Evolutionary conservation across 2,113 vertebrate genomes (phyloP).

Genomic region (Serinus canaria): DNA sequence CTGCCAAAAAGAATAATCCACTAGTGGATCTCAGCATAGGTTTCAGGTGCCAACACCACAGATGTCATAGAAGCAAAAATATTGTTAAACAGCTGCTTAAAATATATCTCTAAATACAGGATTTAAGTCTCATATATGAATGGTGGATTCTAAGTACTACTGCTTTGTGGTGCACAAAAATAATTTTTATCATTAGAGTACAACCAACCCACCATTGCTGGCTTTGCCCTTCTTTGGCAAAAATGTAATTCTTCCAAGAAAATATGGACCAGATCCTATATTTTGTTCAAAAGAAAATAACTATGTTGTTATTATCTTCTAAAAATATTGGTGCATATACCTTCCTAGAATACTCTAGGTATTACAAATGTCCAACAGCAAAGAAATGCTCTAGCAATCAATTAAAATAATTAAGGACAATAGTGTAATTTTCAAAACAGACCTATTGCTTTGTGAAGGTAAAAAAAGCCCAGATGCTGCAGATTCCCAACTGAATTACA

Average conservation of each 20-base stretch:
- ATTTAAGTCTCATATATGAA: background rate
- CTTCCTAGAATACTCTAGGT: background rate
- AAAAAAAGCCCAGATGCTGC: conserved; percentile 1
- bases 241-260: background rate
- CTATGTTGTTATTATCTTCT: background rate
- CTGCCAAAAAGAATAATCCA: background rate
- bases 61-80: background rate
- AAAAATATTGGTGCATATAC: background rate
- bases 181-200: background rate
- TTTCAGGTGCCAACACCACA: background rate
- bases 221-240: background rate
- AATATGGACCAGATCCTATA: background rate
- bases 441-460: background rate
- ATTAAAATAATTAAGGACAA: conserved; percentile 8
- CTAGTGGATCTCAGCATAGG: background rate
- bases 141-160: background rate
- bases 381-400: background rate
- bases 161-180: background rate
- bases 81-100: background rate
- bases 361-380: background rate
- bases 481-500: background rate
- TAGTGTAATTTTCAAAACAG: background rate
- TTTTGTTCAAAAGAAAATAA: background rate
- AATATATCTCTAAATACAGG: background rate
- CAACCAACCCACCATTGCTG: background rate